Evolutionary conservation across 2,888 invertebrate species (phyloP), one percentile per base, ranked within the genome.

Genomic region (Nasonovia ribisnigri): DNA sequence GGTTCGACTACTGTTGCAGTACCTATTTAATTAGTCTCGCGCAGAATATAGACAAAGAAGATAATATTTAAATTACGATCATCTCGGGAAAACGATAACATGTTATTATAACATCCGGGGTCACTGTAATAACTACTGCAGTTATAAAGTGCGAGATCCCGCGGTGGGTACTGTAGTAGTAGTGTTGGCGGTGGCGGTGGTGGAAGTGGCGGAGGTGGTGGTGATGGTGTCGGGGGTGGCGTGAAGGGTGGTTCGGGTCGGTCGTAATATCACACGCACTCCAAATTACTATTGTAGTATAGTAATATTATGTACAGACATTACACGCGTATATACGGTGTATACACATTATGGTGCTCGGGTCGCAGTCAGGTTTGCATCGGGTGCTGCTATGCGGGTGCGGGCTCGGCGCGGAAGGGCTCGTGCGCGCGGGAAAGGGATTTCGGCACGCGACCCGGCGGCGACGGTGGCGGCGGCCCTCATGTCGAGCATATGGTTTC

Each of bases 371-470:
- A 84, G 93, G 88, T 88, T 84, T 84, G 89, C 89, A 26, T 90
- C 84, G 93, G 90, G 90, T 86, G 93, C 90, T 90, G 90, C 86
- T 93, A 93, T 93, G 93, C 93, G 93, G 93, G 93, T n/a, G 77
- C 88, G 67, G n/a, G 88, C 84, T 48, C 54, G 24, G 16, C 54
- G 89, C 43, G n/a, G 84, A 91, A 42, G 92, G 87, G 67, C 92
- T 92, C 88, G 92, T 92, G 92, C 92, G 92, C 60, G 60, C 92
- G 36, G 57, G 89, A 36, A 60, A 93, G 89, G 90, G 93, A 93
- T 93, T 93, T 93, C 84, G 93, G 93, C 93, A 93, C 93, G 93
- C 93, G 93, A 93, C 93, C 90, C 93, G 90, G 20, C 92, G 46
- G 90, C 93, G 90, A 42, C 93, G 90, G 51, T 84, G 90, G 36